Evolutionary conservation across 2,888 invertebrate species (phyloP).

Genomic region (Thymelicus lineola): DNA sequence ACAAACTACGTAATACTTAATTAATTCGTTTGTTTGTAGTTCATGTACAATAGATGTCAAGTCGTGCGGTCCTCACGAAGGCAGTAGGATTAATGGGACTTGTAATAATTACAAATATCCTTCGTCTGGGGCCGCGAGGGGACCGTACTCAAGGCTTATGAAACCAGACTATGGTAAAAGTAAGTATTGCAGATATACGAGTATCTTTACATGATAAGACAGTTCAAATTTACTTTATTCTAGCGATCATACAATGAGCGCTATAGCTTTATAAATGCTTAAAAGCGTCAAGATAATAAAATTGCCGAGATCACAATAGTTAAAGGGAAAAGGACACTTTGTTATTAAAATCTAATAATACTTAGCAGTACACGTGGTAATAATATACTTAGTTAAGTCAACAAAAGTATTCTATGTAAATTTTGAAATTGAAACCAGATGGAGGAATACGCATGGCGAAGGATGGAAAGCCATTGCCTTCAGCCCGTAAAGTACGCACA

Average conservation of each 20-base stretch:
- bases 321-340: too few species aligned
- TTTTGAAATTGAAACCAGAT: constrained; percentile 43
- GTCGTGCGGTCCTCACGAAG: constrained; percentile 66
- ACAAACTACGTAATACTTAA: too few species aligned
- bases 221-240: too few species aligned
- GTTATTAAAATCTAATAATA: too few species aligned
- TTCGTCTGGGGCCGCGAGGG: constrained; percentile 60
- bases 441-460: constrained; percentile 54
- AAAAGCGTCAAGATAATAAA: too few species aligned
- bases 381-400: too few species aligned
- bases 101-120: constrained; percentile 69
- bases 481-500: constrained; percentile 65
- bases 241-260: too few species aligned
- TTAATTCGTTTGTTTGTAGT: constrained; percentile 48
- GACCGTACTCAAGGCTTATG: constrained; percentile 65
- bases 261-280: too few species aligned
- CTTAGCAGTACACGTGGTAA: too few species aligned
- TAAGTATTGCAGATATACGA: constrained; percentile 44
- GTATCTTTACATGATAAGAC: too few species aligned
- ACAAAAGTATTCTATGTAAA: too few species aligned
- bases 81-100: constrained; percentile 67
- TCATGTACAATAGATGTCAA: constrained; percentile 60
- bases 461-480: constrained; percentile 58
- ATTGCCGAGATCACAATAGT: too few species aligned
- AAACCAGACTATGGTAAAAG: constrained; percentile 60